Conservation (phyloP, 2,797 vertebrate species). For the Podarcis lilfordi region DNA sequence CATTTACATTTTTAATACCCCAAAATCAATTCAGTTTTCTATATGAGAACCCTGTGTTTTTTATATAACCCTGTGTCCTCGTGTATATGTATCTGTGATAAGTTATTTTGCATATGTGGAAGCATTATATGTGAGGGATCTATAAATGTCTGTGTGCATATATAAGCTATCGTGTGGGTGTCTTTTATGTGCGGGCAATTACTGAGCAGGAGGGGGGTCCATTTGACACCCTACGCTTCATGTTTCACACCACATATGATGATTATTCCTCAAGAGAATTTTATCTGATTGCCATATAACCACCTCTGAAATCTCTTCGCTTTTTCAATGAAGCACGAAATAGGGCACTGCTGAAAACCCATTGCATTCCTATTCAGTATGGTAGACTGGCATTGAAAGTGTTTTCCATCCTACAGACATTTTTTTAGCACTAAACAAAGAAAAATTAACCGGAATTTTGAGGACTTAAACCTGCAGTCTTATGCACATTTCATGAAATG, state of each 20-base stretch:
- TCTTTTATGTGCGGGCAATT: background rate
- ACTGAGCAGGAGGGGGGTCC: background rate
- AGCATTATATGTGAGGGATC: background rate
- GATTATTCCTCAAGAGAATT: background rate
- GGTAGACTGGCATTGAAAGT: background rate
- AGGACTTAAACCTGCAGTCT: background rate
- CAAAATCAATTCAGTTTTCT: background rate
- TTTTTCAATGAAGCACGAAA: background rate
- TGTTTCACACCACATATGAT: background rate
- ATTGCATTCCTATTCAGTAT: background rate
- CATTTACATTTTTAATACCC: background rate
- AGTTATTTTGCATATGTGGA: background rate
- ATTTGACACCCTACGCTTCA: background rate
- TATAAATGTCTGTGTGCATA: background rate
- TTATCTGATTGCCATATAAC: background rate
- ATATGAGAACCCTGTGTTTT: background rate
- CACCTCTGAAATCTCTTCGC: background rate
- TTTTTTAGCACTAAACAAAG: background rate
- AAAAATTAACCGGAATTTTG: background rate
- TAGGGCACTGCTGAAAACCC: background rate
- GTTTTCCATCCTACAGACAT: no score
- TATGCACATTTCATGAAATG: background rate
- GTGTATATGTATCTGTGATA: no score
- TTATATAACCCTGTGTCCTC: no score
- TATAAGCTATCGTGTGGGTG: no score